Evolutionary conservation across 2,888 invertebrate genomes (phyloP).

Genomic region (Mythimna albipuncta): DNA sequence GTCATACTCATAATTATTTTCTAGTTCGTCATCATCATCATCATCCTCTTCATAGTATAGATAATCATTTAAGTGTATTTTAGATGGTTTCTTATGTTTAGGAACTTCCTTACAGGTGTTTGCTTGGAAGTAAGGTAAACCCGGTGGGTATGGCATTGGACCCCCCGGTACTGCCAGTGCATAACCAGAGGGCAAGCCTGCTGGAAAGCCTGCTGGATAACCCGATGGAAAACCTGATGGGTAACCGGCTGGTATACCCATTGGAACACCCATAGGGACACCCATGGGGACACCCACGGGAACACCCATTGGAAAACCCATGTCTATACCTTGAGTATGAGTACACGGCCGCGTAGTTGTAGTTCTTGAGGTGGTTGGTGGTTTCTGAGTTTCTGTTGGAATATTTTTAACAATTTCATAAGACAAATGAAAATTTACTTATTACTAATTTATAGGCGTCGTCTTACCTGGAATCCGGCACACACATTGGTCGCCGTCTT

Average conservation of each 20-base stretch:
- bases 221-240: constrained; percentile 26
- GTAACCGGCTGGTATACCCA: constrained; percentile 13
- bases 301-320: constrained; percentile 22
- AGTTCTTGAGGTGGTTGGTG: constrained; percentile 2
- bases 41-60: constrained; percentile 68
- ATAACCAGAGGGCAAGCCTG: constrained; percentile 24
- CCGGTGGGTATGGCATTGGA: constrained; percentile 5
- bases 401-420: constrained; percentile 32
- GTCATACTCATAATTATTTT: constrained; percentile 61
- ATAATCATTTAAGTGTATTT: constrained; percentile 58
- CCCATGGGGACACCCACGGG: constrained; percentile 21
- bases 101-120: constrained; percentile 62
- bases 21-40: constrained; percentile 54
- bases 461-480: constrained; percentile 23
- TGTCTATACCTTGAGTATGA: constrained; percentile 3
- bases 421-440: constrained; percentile 47
- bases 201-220: not conserved
- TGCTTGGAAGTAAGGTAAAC: constrained; percentile 67
- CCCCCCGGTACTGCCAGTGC: constrained; percentile 12
- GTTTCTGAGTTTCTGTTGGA: constrained; percentile 11
- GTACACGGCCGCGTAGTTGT: not conserved
- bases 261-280: constrained; percentile 32
- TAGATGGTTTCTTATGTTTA: constrained; percentile 69
- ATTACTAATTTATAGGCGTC: not conserved
- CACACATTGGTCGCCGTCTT: constrained; percentile 23